Percentiles rank a stretch among this genome's conserved stretches.
Conservation (phyloP, 2,113 vertebrate genomes). For the Oncorhynchus clarkii region DNA sequence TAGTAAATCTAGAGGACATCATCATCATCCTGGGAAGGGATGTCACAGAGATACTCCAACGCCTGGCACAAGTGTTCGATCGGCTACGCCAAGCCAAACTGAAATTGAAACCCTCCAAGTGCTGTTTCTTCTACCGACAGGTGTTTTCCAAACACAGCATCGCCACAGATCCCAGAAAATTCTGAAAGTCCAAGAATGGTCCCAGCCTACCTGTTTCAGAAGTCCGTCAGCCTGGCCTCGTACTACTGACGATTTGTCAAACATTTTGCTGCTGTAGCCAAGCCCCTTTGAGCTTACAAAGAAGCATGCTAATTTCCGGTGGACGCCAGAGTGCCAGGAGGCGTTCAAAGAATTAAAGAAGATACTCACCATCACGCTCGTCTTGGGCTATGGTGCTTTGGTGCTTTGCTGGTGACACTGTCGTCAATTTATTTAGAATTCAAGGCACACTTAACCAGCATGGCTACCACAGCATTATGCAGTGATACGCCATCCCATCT, state of each 20-base stretch:
- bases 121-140: neutral
- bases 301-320: conserved; percentile 20
- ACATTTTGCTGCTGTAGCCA: conserved; percentile 22
- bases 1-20: conserved; percentile 7
- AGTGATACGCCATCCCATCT: no score
- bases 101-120: conserved; percentile 34
- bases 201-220: neutral
- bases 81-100: conserved; percentile 24
- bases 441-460: no score
- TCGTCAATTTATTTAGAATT: no score
- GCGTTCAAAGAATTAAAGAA: conserved; percentile 10
- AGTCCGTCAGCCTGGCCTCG: neutral
- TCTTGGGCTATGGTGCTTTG: conserved; percentile 31
- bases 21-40: conserved; percentile 10
- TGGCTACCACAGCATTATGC: no score
- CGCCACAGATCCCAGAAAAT: conserved; percentile 1
- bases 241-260: conserved; percentile 32
- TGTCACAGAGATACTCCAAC: conserved; percentile 19
- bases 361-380: neutral
- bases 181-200: conserved; percentile 8
- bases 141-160: neutral
- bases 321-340: neutral
- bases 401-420: neutral
- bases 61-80: conserved; percentile 15
- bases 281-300: conserved; percentile 19